Evolutionary conservation across 2,113 vertebrate genomes (phyloP), one percentile per base, ranked within the genome.

Genomic region (Dinomys branickii): DNA sequence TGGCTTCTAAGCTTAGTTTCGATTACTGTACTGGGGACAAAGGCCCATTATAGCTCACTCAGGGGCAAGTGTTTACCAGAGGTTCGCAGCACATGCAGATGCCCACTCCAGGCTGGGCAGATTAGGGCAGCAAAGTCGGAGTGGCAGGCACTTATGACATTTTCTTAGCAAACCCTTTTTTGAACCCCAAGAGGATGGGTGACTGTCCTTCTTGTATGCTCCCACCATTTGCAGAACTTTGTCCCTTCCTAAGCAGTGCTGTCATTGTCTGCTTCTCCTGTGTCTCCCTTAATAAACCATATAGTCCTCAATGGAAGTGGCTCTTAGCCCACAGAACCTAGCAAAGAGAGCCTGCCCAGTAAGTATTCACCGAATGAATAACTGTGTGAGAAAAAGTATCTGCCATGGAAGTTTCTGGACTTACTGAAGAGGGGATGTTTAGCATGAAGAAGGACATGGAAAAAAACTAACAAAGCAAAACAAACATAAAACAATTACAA

Each of bases 351-450:
- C 63, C 50, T 90, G 14, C 41, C 81, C 73, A 75, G 50, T 90
- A 65, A 52, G 11, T 89, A 77, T 61, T 85, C 54, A 33, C 75
- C 69, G 73, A 93, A 80, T 88, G 65, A 69, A 85, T 94, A 38
- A 83, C n/a, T 35, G 28, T 90, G 59, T 92, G 41, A 61, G 93
- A 78, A 88, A 91, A 94, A 73, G 73, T 30, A 67, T 28, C 44
- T 94, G 61, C 38, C 22, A 33, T 47, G n/a, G 75, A 96, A 71
- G 35, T 88, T 30, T 78, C 30, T 81, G 71, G 63, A 75, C 41
- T 90, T 95, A 54, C 30, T 59, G 10, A 73, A 80, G 19, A 90
- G 90, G n/a, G 6, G 16, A 84, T 58, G n/a, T 30, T n/a, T 59
- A 87, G 0, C 8, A 78, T 52, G 67, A 59, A 65, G 47, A 94